Base-by-base conservation (phyloP, 2,888 invertebrate species). In the Tribolium freemani region DNA sequence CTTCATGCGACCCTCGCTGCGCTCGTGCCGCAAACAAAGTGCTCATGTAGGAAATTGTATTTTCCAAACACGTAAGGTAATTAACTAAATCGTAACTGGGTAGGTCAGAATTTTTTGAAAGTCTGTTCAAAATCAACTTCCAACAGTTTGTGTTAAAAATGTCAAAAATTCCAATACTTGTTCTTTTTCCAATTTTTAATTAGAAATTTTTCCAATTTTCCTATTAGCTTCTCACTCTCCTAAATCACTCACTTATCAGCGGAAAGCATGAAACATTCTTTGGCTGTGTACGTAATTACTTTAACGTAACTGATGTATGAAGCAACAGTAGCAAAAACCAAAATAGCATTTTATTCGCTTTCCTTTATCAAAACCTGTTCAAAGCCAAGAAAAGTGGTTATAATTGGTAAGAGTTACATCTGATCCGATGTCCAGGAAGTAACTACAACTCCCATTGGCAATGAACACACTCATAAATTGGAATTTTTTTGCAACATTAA, bases 361-460 rank as follows among this genome's bases (percentile, higher is more conserved):
- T 53, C 26, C 53, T 53, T 53, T 26, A 57, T 13, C 13, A 57
- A 57, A 57, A 44, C 57, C 31, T 31, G 31, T 57, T 13, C 44
- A 13, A 11, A 11, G 38, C 26, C 38, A 44, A 44, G 38, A 57
- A 57, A 38, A 44, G 44, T 57, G 31, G 31, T 57, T 57, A 57
- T 38, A 38, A 57, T 38, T 38, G 60, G 48, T 44, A 30, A 58
- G 45, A 58, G 57, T 44, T 56, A 8, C 13, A 26, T 61, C 46
- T 48, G 60, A 61, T 46, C 21, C 21, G 16, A 48, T 46, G 9
- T 61, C 48, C 20, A 21, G 60, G 60, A 61, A 61, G 16, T 16
- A 11, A 48, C 6, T 48, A 11, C 8, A 45, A 11, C 45, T 45
- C 45, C 45, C 45, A 45, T 4, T n/a, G 45, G 45, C 45, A 8